Conservation (phyloP, 1,140 invertebrate genomes). For the Diprion similis region DNA sequence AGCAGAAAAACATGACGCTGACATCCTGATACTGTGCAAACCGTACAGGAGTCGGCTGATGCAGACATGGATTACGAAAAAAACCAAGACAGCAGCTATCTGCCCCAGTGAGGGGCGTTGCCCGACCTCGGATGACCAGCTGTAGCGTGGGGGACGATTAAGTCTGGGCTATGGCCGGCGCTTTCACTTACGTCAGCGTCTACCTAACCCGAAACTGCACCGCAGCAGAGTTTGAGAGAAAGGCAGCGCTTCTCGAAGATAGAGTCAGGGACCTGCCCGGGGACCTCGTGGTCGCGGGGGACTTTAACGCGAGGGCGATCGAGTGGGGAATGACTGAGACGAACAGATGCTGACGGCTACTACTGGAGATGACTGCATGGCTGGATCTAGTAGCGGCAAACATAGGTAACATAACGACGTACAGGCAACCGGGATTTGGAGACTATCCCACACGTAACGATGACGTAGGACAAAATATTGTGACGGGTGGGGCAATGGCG, state of each 20-base stretch:
- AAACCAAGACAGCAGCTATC: slow-evolving; percentile 15
- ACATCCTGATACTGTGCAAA: neutral
- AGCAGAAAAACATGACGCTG: slow-evolving; percentile 8
- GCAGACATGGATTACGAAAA: slow-evolving; percentile 18
- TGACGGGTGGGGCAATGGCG: slow-evolving; percentile 17
- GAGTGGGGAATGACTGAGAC: too few relatives aligned
- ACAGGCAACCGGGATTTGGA: slow-evolving; percentile 24
- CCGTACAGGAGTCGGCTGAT: slow-evolving; percentile 10
- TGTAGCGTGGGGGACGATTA: slow-evolving; percentile 9
- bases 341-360: too few relatives aligned
- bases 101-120: slow-evolving; percentile 20
- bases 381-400: slow-evolving; percentile 23
- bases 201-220: too few relatives aligned
- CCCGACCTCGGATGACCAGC: slow-evolving; percentile 12
- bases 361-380: slow-evolving; percentile 20
- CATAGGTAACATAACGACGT: slow-evolving; percentile 19
- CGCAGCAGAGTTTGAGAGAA: too few relatives aligned
- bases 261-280: too few relatives aligned
- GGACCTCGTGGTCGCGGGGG: too few relatives aligned
- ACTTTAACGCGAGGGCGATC: too few relatives aligned
- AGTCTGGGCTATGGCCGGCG: too few relatives aligned
- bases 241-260: too few relatives aligned
- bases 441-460: slow-evolving; percentile 22
- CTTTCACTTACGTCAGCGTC: too few relatives aligned
- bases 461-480: slow-evolving; percentile 18